phyloP scores from a whole-genome alignment of 2,113 vertebrate genomes.

The Lampris megalopsis region DNA sequence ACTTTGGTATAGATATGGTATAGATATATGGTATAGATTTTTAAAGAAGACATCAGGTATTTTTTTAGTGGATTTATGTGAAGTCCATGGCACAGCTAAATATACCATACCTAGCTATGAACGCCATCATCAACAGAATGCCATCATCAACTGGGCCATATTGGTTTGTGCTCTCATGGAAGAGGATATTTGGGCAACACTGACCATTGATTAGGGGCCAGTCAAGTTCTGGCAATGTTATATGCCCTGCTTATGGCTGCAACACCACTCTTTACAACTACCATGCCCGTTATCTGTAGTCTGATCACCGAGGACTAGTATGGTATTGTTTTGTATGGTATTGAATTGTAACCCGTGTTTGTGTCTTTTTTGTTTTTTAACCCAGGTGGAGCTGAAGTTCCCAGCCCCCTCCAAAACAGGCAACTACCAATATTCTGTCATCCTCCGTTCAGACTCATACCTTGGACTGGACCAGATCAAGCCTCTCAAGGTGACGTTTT shows the following conservation, averaged over 20 bases:
- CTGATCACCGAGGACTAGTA: background rate
- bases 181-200: no score
- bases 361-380: slow-evolving; percentile 16
- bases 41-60: no score
- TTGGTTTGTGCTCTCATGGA: background rate
- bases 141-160: no score
- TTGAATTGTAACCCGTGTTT: background rate
- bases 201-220: no score
- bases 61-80: no score
- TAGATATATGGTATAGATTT: no score
- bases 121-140: no score
- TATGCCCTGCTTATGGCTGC: no score
- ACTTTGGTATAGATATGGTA: no score
- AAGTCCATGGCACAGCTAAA: background rate
- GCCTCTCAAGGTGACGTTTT: slow-evolving; percentile 90
- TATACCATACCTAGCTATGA: background rate
- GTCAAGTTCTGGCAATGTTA: no score
- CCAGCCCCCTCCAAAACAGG: slow-evolving; percentile 97
- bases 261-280: no score
- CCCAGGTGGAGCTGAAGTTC: slow-evolving; percentile 97
- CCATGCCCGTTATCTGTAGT: background rate
- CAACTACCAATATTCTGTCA: slow-evolving; percentile 98
- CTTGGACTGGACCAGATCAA: slow-evolving; percentile 97
- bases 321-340: background rate
- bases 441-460: slow-evolving; percentile 96